Percentiles rank a stretch among this genome's conserved stretches.
Evolutionary conservation across 1,140 invertebrate genomes (phyloP).

Genomic region (Temnothorax longispinosus): DNA sequence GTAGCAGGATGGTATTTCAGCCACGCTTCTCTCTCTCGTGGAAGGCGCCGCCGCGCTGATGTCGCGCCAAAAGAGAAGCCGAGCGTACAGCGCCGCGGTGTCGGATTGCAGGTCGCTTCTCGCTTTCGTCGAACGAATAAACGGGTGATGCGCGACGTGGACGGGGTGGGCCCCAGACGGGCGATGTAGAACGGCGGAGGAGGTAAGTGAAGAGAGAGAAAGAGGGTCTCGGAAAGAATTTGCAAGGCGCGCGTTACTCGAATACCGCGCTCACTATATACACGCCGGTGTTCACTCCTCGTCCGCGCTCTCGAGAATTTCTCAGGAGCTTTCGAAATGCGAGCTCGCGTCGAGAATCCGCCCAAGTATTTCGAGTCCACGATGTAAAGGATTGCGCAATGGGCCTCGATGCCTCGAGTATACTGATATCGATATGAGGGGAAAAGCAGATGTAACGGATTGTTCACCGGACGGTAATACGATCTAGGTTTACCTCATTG

Average conservation of each 20-base stretch:
- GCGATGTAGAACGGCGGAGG: conserved; percentile 14
- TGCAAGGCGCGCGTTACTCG: conserved; percentile 62
- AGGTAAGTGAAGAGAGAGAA: neutral
- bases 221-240: conserved; percentile 70
- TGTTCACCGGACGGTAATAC: neutral
- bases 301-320: conserved; percentile 27
- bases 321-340: conserved; percentile 66
- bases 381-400: conserved; percentile 38
- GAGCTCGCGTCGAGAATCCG: conserved; percentile 63
- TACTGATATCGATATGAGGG: neutral
- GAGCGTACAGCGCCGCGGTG: conserved; percentile 58
- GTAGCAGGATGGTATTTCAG: conserved; percentile 62
- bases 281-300: conserved; percentile 43
- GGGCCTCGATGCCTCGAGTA: conserved; percentile 1
- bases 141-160: conserved; percentile 39
- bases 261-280: conserved; percentile 60
- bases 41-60: conserved; percentile 30
- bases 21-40: conserved; percentile 33
- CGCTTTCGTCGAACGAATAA: conserved; percentile 63
- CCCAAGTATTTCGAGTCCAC: conserved; percentile 65
- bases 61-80: conserved; percentile 64
- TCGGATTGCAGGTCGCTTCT: conserved; percentile 65
- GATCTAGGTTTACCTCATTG: neutral
- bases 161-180: conserved; percentile 10
- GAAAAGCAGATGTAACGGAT: conserved; percentile 23